Percentiles rank a stretch among this genome's conserved stretches.
phyloP scores from a whole-genome alignment of 1,140 invertebrate genomes.

The Micrasema longulum region DNA sequence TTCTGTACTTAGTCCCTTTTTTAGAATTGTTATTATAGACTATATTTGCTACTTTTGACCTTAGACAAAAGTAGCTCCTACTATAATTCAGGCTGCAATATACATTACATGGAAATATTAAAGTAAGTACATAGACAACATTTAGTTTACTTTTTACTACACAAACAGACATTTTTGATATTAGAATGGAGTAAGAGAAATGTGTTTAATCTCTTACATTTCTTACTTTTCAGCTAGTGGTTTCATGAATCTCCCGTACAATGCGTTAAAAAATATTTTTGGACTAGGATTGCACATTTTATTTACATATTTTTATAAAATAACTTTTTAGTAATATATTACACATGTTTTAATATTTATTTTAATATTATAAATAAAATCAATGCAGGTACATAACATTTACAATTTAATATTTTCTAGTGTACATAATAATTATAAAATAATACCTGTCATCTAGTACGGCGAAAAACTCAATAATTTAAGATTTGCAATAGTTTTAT shows the following conservation, averaged over 20 bases:
- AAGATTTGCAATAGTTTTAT: constrained; percentile 5
- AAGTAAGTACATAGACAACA: constrained; percentile 27
- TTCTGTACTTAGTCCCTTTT: too few relatives aligned
- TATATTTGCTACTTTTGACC: too few relatives aligned
- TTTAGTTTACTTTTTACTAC: constrained; percentile 13
- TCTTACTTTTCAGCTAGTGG: not conserved
- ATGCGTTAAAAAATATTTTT: constrained; percentile 28
- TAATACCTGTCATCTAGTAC: not conserved
- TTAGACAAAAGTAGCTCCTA: too few relatives aligned
- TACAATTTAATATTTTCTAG: constrained; percentile 33
- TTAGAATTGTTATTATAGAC: too few relatives aligned
- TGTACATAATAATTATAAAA: constrained; percentile 13
- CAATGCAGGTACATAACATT: constrained; percentile 30
- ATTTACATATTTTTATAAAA: constrained; percentile 33
- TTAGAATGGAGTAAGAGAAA: not conserved
- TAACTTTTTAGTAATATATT: constrained; percentile 23
- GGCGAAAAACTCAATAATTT: not conserved
- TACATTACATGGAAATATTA: constrained; percentile 29
- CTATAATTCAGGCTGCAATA: not conserved
- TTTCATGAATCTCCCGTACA: not conserved
- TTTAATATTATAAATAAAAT: constrained; percentile 36
- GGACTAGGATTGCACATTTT: constrained; percentile 39
- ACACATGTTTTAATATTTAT: constrained; percentile 13
- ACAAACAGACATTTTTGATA: not conserved
- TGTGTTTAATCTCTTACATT: not conserved